phyloP scores from a whole-genome alignment of 2,888 invertebrate genomes.

The Drosophila cognata region DNA sequence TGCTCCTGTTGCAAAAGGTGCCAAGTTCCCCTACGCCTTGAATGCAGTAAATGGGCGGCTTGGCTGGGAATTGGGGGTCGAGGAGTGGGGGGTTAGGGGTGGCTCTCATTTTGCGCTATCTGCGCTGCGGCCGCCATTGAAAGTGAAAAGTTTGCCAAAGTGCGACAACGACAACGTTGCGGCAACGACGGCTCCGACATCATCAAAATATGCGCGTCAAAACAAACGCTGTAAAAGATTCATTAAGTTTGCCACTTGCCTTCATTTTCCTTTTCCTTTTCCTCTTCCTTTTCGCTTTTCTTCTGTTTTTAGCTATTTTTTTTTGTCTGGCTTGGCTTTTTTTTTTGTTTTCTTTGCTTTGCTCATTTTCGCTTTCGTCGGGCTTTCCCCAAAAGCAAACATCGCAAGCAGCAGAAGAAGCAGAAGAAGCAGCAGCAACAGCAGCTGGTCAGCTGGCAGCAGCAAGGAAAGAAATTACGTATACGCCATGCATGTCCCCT shows the following conservation, averaged over 20 bases:
- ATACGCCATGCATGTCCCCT: slow-evolving; percentile 25
- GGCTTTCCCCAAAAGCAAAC: slow-evolving; percentile 10
- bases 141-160: slow-evolving; percentile 78
- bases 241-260: slow-evolving; percentile 57
- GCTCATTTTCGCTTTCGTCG: slow-evolving; percentile 16
- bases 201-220: slow-evolving; percentile 67
- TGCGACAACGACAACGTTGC: slow-evolving; percentile 40
- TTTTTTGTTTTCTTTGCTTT: slow-evolving; percentile 4
- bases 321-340: background rate
- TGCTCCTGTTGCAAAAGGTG: slow-evolving; percentile 53
- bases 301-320: background rate
- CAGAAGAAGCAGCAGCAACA: background rate
- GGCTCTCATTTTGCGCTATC: background rate
- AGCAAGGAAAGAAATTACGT: slow-evolving; percentile 23
- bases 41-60: slow-evolving; percentile 14
- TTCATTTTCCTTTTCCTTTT: slow-evolving; percentile 15
- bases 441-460: slow-evolving; percentile 25
- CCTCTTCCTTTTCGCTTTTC: background rate
- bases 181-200: slow-evolving; percentile 25
- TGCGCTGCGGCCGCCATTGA: slow-evolving; percentile 42
- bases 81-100: background rate
- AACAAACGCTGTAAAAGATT: slow-evolving; percentile 69
- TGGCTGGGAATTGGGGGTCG: no score
- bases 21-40: slow-evolving; percentile 55
- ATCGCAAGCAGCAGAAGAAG: background rate